Percentiles rank a stretch among this genome's conserved stretches.
phyloP scores from a whole-genome alignment of 2,797 vertebrate species.

The Myioborus melanocephalus region DNA sequence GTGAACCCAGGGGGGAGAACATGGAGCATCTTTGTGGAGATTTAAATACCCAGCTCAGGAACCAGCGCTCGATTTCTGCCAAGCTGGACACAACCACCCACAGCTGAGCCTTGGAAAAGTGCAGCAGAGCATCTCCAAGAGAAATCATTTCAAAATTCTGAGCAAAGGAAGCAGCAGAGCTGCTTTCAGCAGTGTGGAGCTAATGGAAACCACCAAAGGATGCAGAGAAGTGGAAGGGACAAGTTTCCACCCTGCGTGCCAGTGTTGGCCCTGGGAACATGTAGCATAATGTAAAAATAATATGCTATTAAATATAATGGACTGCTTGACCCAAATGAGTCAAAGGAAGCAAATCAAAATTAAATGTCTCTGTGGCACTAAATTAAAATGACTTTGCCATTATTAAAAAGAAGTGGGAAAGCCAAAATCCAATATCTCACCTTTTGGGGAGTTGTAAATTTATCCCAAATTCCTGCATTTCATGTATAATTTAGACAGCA shows the following conservation, averaged over 20 bases:
- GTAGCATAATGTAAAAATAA: constrained; percentile 63
- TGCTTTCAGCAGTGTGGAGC: background rate
- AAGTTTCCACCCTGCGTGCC: constrained; percentile 35
- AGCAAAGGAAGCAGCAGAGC: background rate
- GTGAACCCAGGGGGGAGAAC: background rate
- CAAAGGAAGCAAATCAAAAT: constrained; percentile 54
- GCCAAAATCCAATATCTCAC: constrained; percentile 14
- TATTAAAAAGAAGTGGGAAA: constrained; percentile 14
- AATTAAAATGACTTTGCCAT: constrained; percentile 1
- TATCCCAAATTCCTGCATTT: background rate
- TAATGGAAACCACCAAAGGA: constrained; percentile 32
- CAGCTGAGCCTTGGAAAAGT: constrained; percentile 9
- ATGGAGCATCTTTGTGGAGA: background rate
- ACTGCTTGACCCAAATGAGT: constrained; percentile 49
- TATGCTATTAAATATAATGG: constrained; percentile 37
- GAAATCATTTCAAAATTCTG: background rate
- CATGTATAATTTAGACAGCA: background rate
- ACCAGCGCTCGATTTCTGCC: background rate
- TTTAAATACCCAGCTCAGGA: background rate
- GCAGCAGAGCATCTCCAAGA: constrained; percentile 24
- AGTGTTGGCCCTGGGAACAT: background rate
- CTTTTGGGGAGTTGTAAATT: constrained; percentile 25
- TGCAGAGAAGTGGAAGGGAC: constrained; percentile 33
- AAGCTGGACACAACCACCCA: background rate
- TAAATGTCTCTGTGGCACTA: background rate